Percentiles rank a stretch among this genome's conserved stretches.
These are phyloP conservation scores for Drosophila recens DNA, from an alignment of 2,888 invertebrate species.

Conservation along the genomic window DNA sequence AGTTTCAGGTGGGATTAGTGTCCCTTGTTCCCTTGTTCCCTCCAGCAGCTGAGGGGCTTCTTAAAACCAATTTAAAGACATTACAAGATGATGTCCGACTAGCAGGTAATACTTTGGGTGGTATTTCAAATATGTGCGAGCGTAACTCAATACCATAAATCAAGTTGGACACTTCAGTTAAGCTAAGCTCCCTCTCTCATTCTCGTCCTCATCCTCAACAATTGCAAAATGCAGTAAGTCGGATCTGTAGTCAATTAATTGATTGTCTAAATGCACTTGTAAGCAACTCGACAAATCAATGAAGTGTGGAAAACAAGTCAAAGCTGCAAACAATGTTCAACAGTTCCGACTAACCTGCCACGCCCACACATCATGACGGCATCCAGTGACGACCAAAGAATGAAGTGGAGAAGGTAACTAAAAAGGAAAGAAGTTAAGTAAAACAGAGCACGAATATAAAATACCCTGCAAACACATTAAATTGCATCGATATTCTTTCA, in stretches of 20 bases:
- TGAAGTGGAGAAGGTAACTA: constrained; percentile 49
- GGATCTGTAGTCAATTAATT: constrained; percentile 73
- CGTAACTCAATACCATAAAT: constrained; percentile 75
- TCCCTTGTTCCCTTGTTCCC: not conserved
- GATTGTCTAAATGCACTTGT: constrained; percentile 82
- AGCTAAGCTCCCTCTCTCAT: constrained; percentile 39
- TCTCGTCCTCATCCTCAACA: not conserved
- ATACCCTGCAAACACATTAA: not conserved
- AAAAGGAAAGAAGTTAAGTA: constrained; percentile 32
- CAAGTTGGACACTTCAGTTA: constrained; percentile 68
- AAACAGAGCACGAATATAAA: not conserved
- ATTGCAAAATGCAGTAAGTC: constrained; percentile 38
- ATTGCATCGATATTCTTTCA: not conserved
- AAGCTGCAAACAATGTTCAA: constrained; percentile 60
- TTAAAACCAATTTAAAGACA: constrained; percentile 40
- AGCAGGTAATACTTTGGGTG: constrained; percentile 38
- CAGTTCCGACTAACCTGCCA: constrained; percentile 33
- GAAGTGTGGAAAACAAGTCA: constrained; percentile 77
- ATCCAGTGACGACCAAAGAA: constrained; percentile 31
- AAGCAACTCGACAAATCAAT: constrained; percentile 79
- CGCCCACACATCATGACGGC: constrained; percentile 38
- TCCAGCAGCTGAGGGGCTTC: constrained; percentile 46
- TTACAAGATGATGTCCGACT: constrained; percentile 32
- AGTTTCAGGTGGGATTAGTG: constrained; percentile 19
- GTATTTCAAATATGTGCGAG: constrained; percentile 62